Base-by-base conservation (phyloP, 2,797 vertebrate species). In the Enteromius viviparus region DNA sequence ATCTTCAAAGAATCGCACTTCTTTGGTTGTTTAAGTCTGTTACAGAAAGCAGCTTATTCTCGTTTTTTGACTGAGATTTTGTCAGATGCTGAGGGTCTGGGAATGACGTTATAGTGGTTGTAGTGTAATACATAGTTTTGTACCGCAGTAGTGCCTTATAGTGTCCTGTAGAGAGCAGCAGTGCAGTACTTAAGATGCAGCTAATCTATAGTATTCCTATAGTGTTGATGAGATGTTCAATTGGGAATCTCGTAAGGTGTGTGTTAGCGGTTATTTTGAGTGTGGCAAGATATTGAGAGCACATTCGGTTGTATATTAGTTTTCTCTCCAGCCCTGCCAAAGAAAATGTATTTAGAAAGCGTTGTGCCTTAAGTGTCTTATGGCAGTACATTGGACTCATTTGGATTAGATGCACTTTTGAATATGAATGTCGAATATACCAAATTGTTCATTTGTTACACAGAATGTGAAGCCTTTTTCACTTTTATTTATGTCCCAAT, bases 401-500 rank as follows among this genome's bases (percentile, higher is more conserved):
- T 86, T 80, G 71, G 90, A 91, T 93, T 92, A 83, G 90, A 96
- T 97, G 97, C 97, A 98, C 96, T 97, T 98, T 94, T 94, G 79
- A 89, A 64, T 89, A 94, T 95, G 94, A 97, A 96, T 96, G 95
- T 96, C 94, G 83, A 89, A 80, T 87, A 89, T 81, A 84, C 82
- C 88, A 91, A 90, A 91, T 90, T 90, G 76, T 78, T 83, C 8
- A 26, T 53, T 79, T 71, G 94, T 94, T 93, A 85, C 69, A 77
- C 92, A 94, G 95, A 96, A 97, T 93, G 95, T 96, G 96, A 96
- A 95, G 91, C 90, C 91, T 92, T 87, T 92, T 95, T 89, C 90
- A 92, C 89, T 95, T 92, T 95, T 94, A 96, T 97, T 97, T 97
- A 98, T 97, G 95, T 93, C 91, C 95, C 91, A 91, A 88, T 93